Base-by-base conservation (phyloP, 1,140 invertebrate genomes). In the Aradophagus sp. region DNA sequence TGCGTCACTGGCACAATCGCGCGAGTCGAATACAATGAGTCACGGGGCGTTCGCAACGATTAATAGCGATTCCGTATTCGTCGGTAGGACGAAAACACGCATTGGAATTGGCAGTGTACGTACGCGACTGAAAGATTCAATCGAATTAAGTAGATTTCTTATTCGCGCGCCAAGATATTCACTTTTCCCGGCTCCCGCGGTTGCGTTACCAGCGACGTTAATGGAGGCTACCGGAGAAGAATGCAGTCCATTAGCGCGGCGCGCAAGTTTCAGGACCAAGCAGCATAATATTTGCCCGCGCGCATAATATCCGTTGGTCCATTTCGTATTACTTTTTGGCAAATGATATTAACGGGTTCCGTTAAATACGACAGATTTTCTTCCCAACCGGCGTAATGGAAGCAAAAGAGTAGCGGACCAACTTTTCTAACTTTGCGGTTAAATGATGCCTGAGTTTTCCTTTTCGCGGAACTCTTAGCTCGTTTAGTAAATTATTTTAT, bases 131-230 rank as follows among this genome's bases (percentile, higher is more conserved):
- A n/a, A n/a, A n/a, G 20, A 23, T 23, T 23, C 20, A 23, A 23
- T 26, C 12, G 38, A 5, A 10, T 26, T 41, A 41, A 41, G 38
- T 41, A 26, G 38, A 41, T 26, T 41, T 41, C 38, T 41, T 41
- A 41, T 12, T 14, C 38, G 38, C 38, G 38, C 11, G 38, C 38
- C 38, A 41, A 41, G 38, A 41, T 41, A 41, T 41, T 41, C 38
- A 41, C 17, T 41, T 41, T 41, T 26, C 19, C 19, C 20, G 11
- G 23, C 20, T 26, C 3, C 19, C 20, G 11, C n/a, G 38, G 17
- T 41, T 41, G 12, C 6, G 19, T 12, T 23, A 17, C 38, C 11
- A 34, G 10, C 4, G 14, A 23, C 38, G 19, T 41, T 41, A 26
- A 41, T 26, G 38, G n/a, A 41, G 20, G 12, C 38, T 14, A 13